Base-by-base conservation (phyloP, 2,888 invertebrate genomes). In the Nymphalis c-album region DNA sequence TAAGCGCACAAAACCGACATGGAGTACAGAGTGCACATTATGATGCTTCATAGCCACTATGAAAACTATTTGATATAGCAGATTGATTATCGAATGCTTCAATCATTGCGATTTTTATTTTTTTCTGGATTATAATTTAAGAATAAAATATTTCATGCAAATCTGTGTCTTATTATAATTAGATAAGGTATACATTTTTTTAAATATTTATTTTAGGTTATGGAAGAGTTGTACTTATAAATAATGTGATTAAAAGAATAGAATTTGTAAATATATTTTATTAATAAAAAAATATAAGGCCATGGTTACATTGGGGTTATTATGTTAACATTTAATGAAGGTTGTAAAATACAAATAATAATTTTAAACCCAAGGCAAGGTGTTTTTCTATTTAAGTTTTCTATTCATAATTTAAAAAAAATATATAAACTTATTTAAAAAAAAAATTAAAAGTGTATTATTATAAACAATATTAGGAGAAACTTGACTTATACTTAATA, bases 1-100 rank as follows among this genome's bases (percentile, higher is more conserved):
- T 85, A 84, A 68, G 58, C 55, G 51, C 60, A 60, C 68, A 51
- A 67, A 60, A 50, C 26, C 59, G 67, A 67, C 63, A 63, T 63
- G 67, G 50, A 59, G 60, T 61, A 61, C 55, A 46, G 31, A 46
- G 26, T 7, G 26, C 31, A 26, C 17, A 17, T 26, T 31, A 17
- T 17, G 16, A 17, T 55, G 8, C 26, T 31, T 26, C 17, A 26
- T 17, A 55, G 7, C 26, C 31, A 26, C 7, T 55, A 55, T 2
- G 31, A 53, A 31, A 20, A 46, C 17, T 20, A 35, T 45, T 46
- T 58, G n/a, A 45, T 18, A 22, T 20, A 20, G 5, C 8, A 59
- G 40, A 40, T 45, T 20, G 45, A 35, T 20, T 40, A 57, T 40
- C 35, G 18, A 57, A 40, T 55, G 26, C 18, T 40, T 35, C 0